These are phyloP conservation scores for Pinctada fucata DNA, from an alignment of 2,888 invertebrate species.

Conservation along the genomic window DNA sequence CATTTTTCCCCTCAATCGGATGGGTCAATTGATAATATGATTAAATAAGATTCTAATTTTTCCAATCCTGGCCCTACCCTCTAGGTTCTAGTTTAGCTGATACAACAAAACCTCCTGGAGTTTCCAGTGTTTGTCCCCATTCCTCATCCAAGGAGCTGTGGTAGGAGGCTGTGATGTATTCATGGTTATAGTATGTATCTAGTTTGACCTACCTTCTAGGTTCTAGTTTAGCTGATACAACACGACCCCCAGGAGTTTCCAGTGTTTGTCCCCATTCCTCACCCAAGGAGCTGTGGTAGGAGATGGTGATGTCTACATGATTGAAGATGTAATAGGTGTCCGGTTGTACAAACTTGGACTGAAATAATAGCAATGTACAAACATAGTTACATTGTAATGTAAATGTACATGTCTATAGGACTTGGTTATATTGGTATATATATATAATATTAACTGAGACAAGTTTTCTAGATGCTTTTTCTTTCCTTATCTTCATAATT, in stretches of 20 bases:
- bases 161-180: conserved; percentile 91
- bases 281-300: conserved; percentile 90
- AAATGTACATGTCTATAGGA: too few species aligned
- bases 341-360: conserved; percentile 69
- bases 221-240: conserved; percentile 81
- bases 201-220: conserved; percentile 78
- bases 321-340: conserved; percentile 95
- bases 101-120: conserved; percentile 87
- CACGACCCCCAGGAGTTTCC: conserved; percentile 88
- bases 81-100: conserved; percentile 79
- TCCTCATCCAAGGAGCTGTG: conserved; percentile 92
- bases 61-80: conserved; percentile 69
- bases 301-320: conserved; percentile 93
- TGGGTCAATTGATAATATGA: too few species aligned
- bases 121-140: conserved; percentile 96
- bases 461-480: neutral
- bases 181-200: conserved; percentile 95
- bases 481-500: neutral
- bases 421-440: too few species aligned
- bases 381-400: neutral
- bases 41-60: too few species aligned
- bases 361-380: conserved; percentile 6
- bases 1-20: too few species aligned
- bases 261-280: conserved; percentile 97
- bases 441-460: too few species aligned